These are phyloP conservation scores for Acleris cristana DNA, from an alignment of 2,888 invertebrate genomes.

Conservation along the genomic window DNA sequence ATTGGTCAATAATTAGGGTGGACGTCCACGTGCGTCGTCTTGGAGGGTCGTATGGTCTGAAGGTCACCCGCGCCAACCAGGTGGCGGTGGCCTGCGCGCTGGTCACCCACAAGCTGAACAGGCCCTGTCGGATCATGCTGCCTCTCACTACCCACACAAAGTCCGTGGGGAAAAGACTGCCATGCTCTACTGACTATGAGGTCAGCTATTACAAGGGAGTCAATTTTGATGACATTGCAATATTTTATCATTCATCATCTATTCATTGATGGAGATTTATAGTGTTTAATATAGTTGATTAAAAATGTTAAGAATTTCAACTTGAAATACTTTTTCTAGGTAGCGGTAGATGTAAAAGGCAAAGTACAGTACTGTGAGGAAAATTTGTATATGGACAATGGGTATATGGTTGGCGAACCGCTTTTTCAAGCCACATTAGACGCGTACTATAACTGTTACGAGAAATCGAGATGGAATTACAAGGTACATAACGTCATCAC, in stretches of 20 bases:
- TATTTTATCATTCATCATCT: too few species aligned
- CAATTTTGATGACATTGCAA: too few species aligned
- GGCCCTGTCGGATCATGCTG: slow-evolving; percentile 86
- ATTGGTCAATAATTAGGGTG: neutral
- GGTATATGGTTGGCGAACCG: slow-evolving; percentile 59
- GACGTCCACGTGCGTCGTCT: slow-evolving; percentile 48
- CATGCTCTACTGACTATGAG: slow-evolving; percentile 78
- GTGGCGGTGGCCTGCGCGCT: slow-evolving; percentile 86
- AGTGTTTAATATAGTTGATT: too few species aligned
- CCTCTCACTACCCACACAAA: slow-evolving; percentile 86
- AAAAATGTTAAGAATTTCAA: too few species aligned
- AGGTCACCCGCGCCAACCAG: slow-evolving; percentile 85
- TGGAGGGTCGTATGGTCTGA: slow-evolving; percentile 86
- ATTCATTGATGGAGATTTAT: too few species aligned
- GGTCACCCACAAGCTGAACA: slow-evolving; percentile 83
- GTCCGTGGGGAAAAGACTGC: slow-evolving; percentile 80
- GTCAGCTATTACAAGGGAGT: slow-evolving; percentile 42
- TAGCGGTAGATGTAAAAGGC: slow-evolving; percentile 66
- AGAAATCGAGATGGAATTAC: slow-evolving; percentile 52
- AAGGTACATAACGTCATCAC: slow-evolving; percentile 53
- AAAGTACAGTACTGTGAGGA: slow-evolving; percentile 78
- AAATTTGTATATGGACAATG: slow-evolving; percentile 75
- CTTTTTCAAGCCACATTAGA: slow-evolving; percentile 40
- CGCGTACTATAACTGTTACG: slow-evolving; percentile 54
- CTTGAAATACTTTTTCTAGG: slow-evolving; percentile 41